Conservation (phyloP, 64 coral and sea anemone species). For the Anthopleura sola region DNA sequence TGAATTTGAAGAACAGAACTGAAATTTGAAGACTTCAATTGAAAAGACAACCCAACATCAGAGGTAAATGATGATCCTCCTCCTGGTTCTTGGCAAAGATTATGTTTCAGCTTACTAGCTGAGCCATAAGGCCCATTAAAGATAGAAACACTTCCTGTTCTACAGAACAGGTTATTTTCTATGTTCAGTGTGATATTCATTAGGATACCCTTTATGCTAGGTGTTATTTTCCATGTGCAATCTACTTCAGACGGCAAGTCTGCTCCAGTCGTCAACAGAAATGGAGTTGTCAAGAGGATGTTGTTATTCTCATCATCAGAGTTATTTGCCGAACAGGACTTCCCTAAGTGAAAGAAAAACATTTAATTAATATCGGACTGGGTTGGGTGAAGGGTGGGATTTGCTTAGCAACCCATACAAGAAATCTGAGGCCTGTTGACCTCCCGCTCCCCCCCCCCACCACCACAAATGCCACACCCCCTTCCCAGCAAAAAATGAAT, state of each 20-base stretch:
- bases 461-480: no score
- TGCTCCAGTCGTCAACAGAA: neutral
- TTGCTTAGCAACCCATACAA: no score
- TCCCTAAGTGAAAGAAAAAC: neutral
- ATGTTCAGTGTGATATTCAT: neutral
- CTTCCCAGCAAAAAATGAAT: no score
- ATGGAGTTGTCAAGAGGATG: neutral
- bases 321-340: neutral
- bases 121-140: neutral
- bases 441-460: no score
- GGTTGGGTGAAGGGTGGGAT: no score
- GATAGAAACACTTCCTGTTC: neutral
- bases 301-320: conserved; percentile 3
- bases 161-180: neutral
- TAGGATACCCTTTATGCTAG: neutral
- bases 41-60: neutral
- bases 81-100: neutral
- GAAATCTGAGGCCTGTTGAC: no score
- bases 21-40: neutral
- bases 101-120: neutral
- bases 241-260: neutral
- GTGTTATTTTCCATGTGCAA: neutral
- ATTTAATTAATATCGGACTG: neutral
- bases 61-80: neutral
- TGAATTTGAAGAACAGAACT: neutral